Percentiles rank a stretch among this genome's conserved stretches.
Evolutionary conservation across 2,113 vertebrate species (phyloP).

Genomic region (Vimba vimba): DNA sequence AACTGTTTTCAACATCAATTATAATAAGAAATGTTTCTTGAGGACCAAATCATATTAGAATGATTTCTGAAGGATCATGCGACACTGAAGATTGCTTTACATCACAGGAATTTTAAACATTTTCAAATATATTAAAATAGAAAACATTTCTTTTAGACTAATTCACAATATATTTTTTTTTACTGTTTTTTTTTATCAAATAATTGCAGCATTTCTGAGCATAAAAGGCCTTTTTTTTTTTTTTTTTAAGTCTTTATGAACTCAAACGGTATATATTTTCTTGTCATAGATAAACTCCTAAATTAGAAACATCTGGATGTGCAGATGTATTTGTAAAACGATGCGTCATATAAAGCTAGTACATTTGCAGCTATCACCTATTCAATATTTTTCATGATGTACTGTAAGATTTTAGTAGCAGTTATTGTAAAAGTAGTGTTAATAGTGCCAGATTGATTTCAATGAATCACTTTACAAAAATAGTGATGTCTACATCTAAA

Average conservation of each 20-base stretch:
- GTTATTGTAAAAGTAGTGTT: not conserved
- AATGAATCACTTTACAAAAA: constrained; percentile 3
- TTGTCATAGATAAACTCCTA: not conserved
- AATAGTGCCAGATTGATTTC: not conserved
- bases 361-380: not conserved
- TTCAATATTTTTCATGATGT: not conserved
- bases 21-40: not conserved
- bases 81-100: not conserved
- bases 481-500: not conserved
- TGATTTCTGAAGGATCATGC: not conserved
- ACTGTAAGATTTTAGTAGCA: not conserved
- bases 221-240: too few relatives aligned
- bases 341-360: not conserved
- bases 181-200: not conserved
- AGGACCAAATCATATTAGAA: not conserved
- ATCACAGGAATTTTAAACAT: not conserved
- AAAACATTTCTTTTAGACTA: too few relatives aligned
- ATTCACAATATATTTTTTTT: not conserved
- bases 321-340: not conserved
- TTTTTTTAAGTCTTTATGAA: too few relatives aligned
- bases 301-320: not conserved
- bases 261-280: not conserved
- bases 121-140: too few relatives aligned
- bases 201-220: not conserved
- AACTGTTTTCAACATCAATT: not conserved